Evolutionary conservation across 2,797 vertebrate species (phyloP).

Genomic region (Harpagifer antarcticus): DNA sequence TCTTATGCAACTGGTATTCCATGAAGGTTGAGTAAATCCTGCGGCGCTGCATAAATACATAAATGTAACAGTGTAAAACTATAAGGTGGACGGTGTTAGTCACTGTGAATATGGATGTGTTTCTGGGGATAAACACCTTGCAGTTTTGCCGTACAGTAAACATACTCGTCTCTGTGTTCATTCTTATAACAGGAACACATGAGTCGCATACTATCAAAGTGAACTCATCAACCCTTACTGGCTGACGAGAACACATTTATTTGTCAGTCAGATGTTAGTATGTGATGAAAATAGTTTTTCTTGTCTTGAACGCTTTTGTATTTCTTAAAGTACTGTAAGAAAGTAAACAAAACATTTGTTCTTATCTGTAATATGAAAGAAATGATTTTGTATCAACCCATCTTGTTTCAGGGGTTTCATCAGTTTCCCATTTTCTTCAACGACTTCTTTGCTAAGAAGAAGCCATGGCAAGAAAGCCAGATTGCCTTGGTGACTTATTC

Average conservation of each 20-base stretch:
- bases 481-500: background rate
- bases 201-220: conserved; percentile 3
- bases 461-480: background rate
- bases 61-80: conserved; percentile 18
- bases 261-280: background rate
- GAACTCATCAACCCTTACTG: background rate
- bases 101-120: conserved; percentile 19
- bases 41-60: conserved; percentile 23
- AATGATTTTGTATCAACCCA: background rate
- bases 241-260: background rate
- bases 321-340: background rate
- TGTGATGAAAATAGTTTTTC: background rate
- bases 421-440: background rate
- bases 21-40: conserved; percentile 1
- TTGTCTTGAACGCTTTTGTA: background rate
- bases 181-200: conserved; percentile 18
- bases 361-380: background rate
- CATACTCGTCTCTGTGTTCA: conserved; percentile 20
- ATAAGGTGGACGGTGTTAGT: conserved; percentile 11
- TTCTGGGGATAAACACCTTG: conserved; percentile 19
- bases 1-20: background rate
- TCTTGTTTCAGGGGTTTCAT: background rate
- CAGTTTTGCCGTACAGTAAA: conserved; percentile 22
- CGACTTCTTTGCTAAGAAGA: background rate
- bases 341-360: background rate